These are phyloP conservation scores for Lycocerus yunnanus DNA, from an alignment of 2,888 invertebrate species.

Conservation along the genomic window DNA sequence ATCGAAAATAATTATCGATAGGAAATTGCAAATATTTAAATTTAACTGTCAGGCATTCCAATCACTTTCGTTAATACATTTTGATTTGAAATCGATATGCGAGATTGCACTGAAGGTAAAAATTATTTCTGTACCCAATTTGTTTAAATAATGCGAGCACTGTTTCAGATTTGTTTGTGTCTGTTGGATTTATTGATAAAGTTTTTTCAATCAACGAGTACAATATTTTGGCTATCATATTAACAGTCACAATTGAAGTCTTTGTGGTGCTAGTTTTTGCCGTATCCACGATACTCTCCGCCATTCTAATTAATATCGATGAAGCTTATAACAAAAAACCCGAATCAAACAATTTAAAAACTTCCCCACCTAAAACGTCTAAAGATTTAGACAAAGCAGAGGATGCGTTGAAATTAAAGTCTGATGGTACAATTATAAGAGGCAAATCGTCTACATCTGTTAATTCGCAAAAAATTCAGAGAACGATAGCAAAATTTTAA, in stretches of 20 bases:
- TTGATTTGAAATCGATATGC: not conserved
- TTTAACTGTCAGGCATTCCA: not conserved
- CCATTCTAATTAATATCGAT: conserved; percentile 31
- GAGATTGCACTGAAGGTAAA: not conserved
- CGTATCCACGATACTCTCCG: conserved; percentile 27
- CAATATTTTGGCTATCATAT: conserved; percentile 20
- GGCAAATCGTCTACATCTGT: not conserved
- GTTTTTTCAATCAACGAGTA: conserved; percentile 20
- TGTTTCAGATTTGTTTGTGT: conserved; percentile 2
- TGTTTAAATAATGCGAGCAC: not conserved
- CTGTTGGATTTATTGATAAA: not conserved
- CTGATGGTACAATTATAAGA: not conserved
- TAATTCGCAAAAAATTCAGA: not conserved
- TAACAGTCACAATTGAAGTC: conserved; percentile 25
- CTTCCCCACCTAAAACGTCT: not conserved
- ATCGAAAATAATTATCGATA: not conserved
- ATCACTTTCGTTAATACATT: not conserved
- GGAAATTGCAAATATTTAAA: not conserved
- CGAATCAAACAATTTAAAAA: not conserved
- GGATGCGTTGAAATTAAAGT: not conserved
- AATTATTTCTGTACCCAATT: not conserved
- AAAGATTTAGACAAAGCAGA: too few relatives aligned
- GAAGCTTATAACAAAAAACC: conserved; percentile 14
- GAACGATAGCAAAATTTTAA: not conserved
- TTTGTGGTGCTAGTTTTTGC: conserved; percentile 34